Base-by-base conservation (phyloP, 1,140 invertebrate genomes). In the Pseudomyrmex dendroicus region DNA sequence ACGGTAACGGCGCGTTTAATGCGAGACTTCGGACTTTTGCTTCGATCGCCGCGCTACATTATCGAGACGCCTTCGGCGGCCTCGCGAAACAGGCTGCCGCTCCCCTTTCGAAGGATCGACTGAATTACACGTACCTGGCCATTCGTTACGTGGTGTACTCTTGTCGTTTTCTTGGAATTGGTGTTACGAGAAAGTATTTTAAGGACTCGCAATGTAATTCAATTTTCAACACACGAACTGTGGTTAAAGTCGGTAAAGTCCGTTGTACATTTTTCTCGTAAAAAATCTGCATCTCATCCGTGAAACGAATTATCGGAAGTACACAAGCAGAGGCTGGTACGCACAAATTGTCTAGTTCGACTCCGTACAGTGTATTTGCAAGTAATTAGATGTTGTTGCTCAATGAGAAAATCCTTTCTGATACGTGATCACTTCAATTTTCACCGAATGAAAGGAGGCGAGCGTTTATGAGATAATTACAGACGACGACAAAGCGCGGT, bases 21-120 rank as follows among this genome's bases (percentile, higher is more conserved):
- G 63, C 61, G 25, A 70, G 66, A 87, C 70, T 84, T 76, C 67
- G 83, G 77, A 73, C 83, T 86, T 70, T 72, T 64, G 62, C 20
- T 20, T 64, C 52, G 54, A 80, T 61, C 76, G 66, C 44, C 76
- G 52, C 76, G 52, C 10, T 25, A n/a, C 48, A 80, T 80, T 72
- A 72, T 80, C 66, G 54, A 17, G 46, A 46, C 22, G 54, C 44
- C 67, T 59, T 70, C 20, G 76, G 52, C 35, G 76, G 64, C 25
- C 17, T 48, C 48, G 73, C 73, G 62, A 35, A 22, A 17, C 62
- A 68, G 64, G 35, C 48, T 57, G 63, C 56, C 48, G 63, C 66
- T 80, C n/a, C 56, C 76, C n/a, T 61, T 80, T 80, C 54, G n/a
- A 13, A 57, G 44, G 15, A 25, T 57, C 35, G 10, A 54, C 54